These are phyloP conservation scores for Tretioscincus oriximinensis DNA, from an alignment of 2,113 vertebrate species.

Conservation along the genomic window DNA sequence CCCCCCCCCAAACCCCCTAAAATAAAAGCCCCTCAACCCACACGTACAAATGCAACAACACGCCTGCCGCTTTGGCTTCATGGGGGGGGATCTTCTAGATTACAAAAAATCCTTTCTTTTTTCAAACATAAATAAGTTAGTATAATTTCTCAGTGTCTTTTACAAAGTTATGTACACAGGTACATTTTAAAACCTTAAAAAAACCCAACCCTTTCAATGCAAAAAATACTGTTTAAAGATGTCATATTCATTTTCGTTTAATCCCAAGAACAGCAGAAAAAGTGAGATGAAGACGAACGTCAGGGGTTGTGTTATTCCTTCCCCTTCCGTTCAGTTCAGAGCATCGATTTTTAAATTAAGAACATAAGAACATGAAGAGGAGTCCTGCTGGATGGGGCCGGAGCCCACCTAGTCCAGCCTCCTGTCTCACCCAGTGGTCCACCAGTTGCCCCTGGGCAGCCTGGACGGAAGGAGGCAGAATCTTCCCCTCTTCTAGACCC, in stretches of 20 bases:
- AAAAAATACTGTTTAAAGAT: conserved; percentile 80
- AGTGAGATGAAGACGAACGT: conserved; percentile 48
- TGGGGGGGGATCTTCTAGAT: conserved; percentile 86
- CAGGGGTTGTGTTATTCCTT: not conserved
- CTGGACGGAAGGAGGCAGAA: no score
- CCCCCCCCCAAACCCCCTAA: not conserved
- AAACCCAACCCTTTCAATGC: conserved; percentile 82
- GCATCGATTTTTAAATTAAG: conserved; percentile 20
- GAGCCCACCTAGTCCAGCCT: no score
- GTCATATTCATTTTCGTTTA: conserved; percentile 72
- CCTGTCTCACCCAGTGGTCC: no score
- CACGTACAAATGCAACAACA: conserved; percentile 90
- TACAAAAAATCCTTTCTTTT: conserved; percentile 71
- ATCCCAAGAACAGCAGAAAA: conserved; percentile 37
- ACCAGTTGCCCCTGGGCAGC: no score
- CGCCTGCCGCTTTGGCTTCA: conserved; percentile 94
- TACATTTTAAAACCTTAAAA: conserved; percentile 85
- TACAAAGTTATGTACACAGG: conserved; percentile 99
- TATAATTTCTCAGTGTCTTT: conserved; percentile 99
- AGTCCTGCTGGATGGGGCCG: no score
- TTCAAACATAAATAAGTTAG: conserved; percentile 98
- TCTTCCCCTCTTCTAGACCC: no score
- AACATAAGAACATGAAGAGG: no score
- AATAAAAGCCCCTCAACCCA: conserved; percentile 69
- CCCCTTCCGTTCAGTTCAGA: not conserved